These are phyloP conservation scores for Rhodinocichla rosea DNA, from an alignment of 2,113 vertebrate genomes.

Conservation along the genomic window DNA sequence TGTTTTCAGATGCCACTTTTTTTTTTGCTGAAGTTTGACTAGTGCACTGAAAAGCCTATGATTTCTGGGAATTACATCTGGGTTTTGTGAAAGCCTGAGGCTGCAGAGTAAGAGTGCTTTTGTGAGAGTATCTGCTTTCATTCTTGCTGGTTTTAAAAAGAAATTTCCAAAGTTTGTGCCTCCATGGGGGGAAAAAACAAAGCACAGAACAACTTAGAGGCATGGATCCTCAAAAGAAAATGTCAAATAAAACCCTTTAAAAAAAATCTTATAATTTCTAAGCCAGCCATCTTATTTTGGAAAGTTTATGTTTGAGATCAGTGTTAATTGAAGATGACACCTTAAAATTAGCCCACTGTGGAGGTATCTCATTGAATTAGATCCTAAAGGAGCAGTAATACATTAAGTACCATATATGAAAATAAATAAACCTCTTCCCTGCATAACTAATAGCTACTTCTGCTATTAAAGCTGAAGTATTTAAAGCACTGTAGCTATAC, in stretches of 20 bases:
- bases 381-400: conserved; percentile 23
- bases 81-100: neutral
- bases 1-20: neutral
- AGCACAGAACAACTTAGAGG: neutral
- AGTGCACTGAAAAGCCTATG: neutral
- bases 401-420: neutral
- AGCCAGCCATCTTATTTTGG: neutral
- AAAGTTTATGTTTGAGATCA: conserved; percentile 13
- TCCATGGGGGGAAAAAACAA: neutral
- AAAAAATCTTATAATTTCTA: conserved; percentile 6
- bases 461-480: neutral
- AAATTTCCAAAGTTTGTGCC: neutral
- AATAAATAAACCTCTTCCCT: conserved; percentile 27
- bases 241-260: neutral
- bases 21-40: neutral
- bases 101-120: neutral
- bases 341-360: conserved; percentile 28
- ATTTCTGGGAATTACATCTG: neutral
- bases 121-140: neutral
- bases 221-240: neutral
- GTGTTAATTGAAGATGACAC: conserved; percentile 31
- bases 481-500: neutral
- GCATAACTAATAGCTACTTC: neutral
- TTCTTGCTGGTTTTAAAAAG: neutral
- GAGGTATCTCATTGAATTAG: conserved; percentile 18